Base-by-base conservation (phyloP, 2,797 vertebrate species). In the Sparus aurata region DNA sequence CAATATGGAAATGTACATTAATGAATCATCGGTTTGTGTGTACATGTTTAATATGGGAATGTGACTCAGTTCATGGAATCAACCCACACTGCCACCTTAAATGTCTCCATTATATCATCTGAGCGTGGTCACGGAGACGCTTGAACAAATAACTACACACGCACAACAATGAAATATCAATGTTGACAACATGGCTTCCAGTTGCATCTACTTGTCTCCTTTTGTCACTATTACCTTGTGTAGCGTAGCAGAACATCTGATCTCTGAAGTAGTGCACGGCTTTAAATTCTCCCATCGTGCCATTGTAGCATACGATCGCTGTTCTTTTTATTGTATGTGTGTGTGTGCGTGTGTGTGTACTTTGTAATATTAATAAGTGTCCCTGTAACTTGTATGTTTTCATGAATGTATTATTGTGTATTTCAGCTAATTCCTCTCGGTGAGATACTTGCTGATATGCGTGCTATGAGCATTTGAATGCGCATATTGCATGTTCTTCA, bases 161-260 rank as follows among this genome's bases (percentile, higher is more conserved):
- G 16, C 57, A 58, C 2, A 45, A 67, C 47, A 64, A 34, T 59
- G 60, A 80, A 27, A 74, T 52, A 79, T 79, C 77, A n/a, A 53
- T 69, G 70, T 30, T 77, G 78, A 85, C 73, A 83, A 63, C 53
- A 58, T 30, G 52, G 27, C 69, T 83, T 83, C 46, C 55, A 64
- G 78, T 72, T 67, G 60, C 57, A 73, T 80, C 57, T 45, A 47
- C 60, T n/a, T 65, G 75, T 85, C 81, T 69, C 57, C 41, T 66
- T 73, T 59, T 67, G 67, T 78, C 46, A 73, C 34, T 46, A 17
- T 49, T 64, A 76, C 45, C 0, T 69, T 76, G 65, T 80, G 68
- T 57, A 68, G 47, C 65, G 63, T 45, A 65, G 71, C 71, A 61
- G 45, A 54, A 62, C 34, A 58, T 57, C 20, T 66, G 8, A 38